These are phyloP conservation scores for Gerris lacustris DNA, from an alignment of 2,888 invertebrate genomes.

Conservation along the genomic window DNA sequence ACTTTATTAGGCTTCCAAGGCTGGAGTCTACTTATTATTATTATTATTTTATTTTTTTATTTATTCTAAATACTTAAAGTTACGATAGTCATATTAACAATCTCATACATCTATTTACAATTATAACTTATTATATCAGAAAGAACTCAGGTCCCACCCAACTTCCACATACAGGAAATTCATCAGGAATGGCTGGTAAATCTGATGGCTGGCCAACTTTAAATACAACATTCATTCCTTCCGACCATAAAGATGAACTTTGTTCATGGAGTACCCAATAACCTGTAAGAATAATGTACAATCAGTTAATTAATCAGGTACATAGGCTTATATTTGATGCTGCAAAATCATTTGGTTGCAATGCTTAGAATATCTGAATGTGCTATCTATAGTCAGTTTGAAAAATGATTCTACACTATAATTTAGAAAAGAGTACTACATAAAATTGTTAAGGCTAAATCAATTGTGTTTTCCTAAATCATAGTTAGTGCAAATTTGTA, in stretches of 20 bases:
- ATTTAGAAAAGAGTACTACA: too few species aligned
- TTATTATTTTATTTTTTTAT: too few species aligned
- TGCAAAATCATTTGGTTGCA: too few species aligned
- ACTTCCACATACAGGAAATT: slow-evolving; percentile 67
- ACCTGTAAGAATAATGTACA: slow-evolving; percentile 40
- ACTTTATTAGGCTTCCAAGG: too few species aligned
- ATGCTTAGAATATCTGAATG: too few species aligned
- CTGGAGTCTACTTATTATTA: too few species aligned
- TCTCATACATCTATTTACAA: neutral
- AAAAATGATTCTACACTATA: too few species aligned
- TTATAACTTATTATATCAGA: slow-evolving; percentile 40
- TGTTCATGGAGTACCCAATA: slow-evolving; percentile 73
- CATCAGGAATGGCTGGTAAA: slow-evolving; percentile 52
- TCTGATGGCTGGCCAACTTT: slow-evolving; percentile 56
- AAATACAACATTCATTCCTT: slow-evolving; percentile 60
- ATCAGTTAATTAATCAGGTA: neutral
- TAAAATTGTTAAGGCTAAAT: too few species aligned
- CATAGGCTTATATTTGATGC: too few species aligned
- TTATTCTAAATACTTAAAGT: too few species aligned
- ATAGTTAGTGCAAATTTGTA: neutral
- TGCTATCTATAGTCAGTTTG: too few species aligned
- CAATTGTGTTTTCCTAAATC: too few species aligned
- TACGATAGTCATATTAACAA: neutral
- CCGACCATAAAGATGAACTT: slow-evolving; percentile 57
- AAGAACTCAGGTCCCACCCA: slow-evolving; percentile 65